These are phyloP conservation scores for Tarsius wallacei DNA, from an alignment of 2,797 vertebrate genomes.

Conservation along the genomic window DNA sequence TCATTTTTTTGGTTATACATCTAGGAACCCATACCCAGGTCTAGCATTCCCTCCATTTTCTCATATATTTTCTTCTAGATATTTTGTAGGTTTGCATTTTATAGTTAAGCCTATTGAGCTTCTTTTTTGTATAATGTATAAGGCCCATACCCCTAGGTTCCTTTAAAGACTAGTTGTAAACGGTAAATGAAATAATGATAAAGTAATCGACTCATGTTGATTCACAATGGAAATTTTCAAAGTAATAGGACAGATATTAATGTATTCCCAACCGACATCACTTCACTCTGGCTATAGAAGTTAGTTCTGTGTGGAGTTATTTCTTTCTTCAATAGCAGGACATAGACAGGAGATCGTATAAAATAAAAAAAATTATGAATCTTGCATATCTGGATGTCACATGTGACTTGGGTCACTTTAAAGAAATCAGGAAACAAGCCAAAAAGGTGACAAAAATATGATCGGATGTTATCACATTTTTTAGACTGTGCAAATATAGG, in stretches of 20 bases:
- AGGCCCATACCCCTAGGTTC: neutral
- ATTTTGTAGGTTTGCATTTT: neutral
- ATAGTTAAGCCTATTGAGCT: neutral
- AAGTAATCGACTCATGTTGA: neutral
- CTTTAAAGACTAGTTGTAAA: conserved; percentile 15
- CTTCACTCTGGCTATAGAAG: neutral
- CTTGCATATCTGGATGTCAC: neutral
- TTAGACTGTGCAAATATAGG: neutral
- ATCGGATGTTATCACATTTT: neutral
- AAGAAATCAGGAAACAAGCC: neutral
- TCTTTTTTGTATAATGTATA: neutral
- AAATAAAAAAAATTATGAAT: conserved; percentile 7
- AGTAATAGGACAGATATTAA: neutral
- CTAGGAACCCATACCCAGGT: neutral
- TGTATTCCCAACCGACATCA: neutral
- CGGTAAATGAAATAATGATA: neutral
- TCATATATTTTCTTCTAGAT: neutral
- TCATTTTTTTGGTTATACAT: neutral
- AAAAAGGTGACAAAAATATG: neutral
- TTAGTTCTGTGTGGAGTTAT: neutral
- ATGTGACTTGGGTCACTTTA: neutral
- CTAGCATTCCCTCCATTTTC: neutral
- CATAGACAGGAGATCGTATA: neutral
- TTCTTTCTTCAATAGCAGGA: neutral
- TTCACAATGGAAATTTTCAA: neutral